Conservation (phyloP, 2,113 vertebrate species). For the Sapajus apella region DNA sequence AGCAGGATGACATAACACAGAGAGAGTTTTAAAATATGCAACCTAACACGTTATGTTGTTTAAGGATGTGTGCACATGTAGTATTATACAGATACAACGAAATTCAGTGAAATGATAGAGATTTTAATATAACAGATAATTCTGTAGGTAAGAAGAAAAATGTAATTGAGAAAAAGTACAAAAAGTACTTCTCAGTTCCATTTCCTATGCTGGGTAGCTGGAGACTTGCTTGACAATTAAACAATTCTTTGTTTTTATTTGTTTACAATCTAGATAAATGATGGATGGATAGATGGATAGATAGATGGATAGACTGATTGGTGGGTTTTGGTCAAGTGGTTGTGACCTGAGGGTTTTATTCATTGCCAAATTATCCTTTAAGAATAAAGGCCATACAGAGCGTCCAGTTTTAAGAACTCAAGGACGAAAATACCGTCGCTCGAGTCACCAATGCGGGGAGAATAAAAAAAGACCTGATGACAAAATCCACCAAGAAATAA, state of each 20-base stretch:
- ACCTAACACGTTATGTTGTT: not conserved
- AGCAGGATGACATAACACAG: not conserved
- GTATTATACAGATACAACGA: not conserved
- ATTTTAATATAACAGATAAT: not conserved
- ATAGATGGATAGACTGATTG: not conserved
- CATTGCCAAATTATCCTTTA: not conserved
- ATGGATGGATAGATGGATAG: not conserved
- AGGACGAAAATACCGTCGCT: not conserved
- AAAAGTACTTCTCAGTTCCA: not conserved
- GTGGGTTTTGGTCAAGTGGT: not conserved
- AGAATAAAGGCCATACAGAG: not conserved
- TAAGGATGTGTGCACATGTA: not conserved
- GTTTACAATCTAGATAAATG: not conserved
- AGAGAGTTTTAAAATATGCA: constrained; percentile 19
- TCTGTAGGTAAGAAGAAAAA: not conserved
- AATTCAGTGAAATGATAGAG: not conserved
- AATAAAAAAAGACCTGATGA: not conserved
- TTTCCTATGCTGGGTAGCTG: not conserved
- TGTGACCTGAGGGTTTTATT: not conserved
- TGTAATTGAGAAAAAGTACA: not conserved
- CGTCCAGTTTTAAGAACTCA: constrained; percentile 36
- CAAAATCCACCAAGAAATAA: not conserved
- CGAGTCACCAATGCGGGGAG: not conserved
- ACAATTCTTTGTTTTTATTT: constrained; percentile 14
- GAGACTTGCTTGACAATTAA: not conserved